Base-by-base conservation (phyloP, 1,140 invertebrate species). In the Luehdorfia chinensis region DNA sequence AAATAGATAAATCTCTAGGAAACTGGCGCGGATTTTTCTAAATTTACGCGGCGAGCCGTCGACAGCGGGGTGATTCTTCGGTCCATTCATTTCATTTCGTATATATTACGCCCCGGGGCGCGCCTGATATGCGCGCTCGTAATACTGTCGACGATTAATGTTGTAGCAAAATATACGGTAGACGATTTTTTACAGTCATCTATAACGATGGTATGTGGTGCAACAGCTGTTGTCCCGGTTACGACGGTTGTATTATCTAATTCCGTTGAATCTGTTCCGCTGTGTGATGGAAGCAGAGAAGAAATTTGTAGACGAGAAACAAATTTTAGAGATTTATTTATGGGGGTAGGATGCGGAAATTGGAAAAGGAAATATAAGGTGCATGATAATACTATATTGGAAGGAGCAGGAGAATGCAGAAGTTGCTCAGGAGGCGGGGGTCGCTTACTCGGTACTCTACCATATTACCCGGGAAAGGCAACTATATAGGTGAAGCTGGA, bases 11-110 rank as follows among this genome's bases (percentile, higher is more conserved):
- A 19, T 16, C 34, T 16, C 34, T 12, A 19, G 16, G 12, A 37
- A 34, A n/a, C n/a, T n/a, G n/a, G n/a, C n/a, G n/a, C 18, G 33
- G 15, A 37, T 21, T 12, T 37, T 16, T 23, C 34, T 37, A 37
- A 34, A 34, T 18, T 34, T 34, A 19, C 34, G 18, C 18, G 11
- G 16, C 18, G 2, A 18, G 14, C 16, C 33, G 9, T n/a, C n/a
- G 43, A 30, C 34, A 50, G 23, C 41, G 36, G 23, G 32, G 12
- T 44, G 15, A 36, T 46, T 27, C 45, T 36, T 28, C 43, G 25
- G 28, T 50, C 52, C 47, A 55, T 50, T 55, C 52, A 50, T 39
- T 55, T 46, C 33, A 14, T 39, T 39, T 43, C 21, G 28, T 39
- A 55, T n/a, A n/a, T n/a, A n/a, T n/a, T n/a, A n/a, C n/a, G n/a